Evolutionary conservation across 2,888 invertebrate species (phyloP), one percentile per base, ranked within the genome.

Genomic region (Perizoma flavofasciatum): DNA sequence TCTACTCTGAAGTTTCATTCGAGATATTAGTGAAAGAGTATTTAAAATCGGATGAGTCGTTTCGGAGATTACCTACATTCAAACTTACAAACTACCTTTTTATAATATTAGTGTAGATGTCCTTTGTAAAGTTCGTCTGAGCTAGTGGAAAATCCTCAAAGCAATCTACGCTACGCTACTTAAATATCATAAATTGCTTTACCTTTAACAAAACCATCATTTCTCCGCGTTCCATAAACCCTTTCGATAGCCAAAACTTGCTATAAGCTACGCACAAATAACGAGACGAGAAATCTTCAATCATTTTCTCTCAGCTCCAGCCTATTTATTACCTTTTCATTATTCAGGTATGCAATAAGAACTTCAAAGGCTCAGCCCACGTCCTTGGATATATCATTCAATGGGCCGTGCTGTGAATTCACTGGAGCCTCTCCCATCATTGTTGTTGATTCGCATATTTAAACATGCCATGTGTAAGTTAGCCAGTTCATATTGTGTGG

Each of bases 391-490:
- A 50, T 8, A 37, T 55, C 57, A 63, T 59, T 69, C 55, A 69
- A 67, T 65, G 53, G 56, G 39, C 53, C 59, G 55, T 61, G 65
- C 54, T 62, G 63, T 59, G 62, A 65, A 66, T 64, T 45, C 50
- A 51, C 48, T 52, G 40, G 46, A 53, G 66, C 66, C 69, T 49
- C 44, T 64, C 68, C 67, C 62, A 62, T 50, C 44, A 67, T 70
- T 70, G 68, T 70, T 54, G 9, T 43, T 34, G 63, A 53, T 49
- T 37, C 47, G 63, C 49, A 55, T 49, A 58, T 49, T 59, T 62
- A 48, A 44, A 46, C 10, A 55, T 45, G 43, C 47, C 51, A 45
- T 49, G 43, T 48, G 40, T 41, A 33, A 5, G 52, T 62, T 62
- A 65, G 63, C 22, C 22, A 22, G 22, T 22, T 22, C 22, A 22